Percentiles rank a stretch among this genome's conserved stretches.
Evolutionary conservation across 1,140 invertebrate species (phyloP).

Genomic region (Mizuhopecten yessoensis): DNA sequence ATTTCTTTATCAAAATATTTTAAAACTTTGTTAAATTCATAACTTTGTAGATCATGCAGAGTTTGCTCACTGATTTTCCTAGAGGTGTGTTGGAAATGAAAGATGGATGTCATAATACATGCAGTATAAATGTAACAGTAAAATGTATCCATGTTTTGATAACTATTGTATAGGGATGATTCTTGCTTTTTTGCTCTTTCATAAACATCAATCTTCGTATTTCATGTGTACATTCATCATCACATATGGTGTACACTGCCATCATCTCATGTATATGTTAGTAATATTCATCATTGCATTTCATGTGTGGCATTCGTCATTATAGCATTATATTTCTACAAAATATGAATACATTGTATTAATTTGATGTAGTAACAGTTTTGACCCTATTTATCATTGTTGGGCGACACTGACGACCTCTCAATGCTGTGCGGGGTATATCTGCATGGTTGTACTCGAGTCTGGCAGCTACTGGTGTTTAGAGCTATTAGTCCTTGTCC

Average conservation of each 20-base stretch:
- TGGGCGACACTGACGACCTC: background rate
- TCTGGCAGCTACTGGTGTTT: conserved; percentile 33
- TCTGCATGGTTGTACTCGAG: conserved; percentile 22
- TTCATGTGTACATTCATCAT: background rate
- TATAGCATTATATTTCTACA: background rate
- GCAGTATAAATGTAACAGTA: too few relatives aligned
- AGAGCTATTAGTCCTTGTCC: conserved; percentile 32
- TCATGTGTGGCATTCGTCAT: background rate
- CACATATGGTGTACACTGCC: too few relatives aligned
- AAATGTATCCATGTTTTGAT: background rate
- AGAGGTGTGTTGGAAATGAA: too few relatives aligned
- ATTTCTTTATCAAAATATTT: too few relatives aligned
- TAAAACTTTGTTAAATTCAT: too few relatives aligned
- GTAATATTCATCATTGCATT: background rate
- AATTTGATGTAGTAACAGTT: too few relatives aligned
- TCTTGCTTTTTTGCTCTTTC: background rate
- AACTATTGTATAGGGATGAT: background rate
- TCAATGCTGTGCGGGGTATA: background rate
- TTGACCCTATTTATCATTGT: background rate
- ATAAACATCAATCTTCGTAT: background rate
- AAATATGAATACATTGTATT: background rate
- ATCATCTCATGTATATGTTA: background rate
- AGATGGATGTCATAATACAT: too few relatives aligned
- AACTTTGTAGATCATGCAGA: too few relatives aligned
- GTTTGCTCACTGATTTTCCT: too few relatives aligned